Conservation (phyloP, 2,888 invertebrate species). For the Hypolimnas misippus region DNA sequence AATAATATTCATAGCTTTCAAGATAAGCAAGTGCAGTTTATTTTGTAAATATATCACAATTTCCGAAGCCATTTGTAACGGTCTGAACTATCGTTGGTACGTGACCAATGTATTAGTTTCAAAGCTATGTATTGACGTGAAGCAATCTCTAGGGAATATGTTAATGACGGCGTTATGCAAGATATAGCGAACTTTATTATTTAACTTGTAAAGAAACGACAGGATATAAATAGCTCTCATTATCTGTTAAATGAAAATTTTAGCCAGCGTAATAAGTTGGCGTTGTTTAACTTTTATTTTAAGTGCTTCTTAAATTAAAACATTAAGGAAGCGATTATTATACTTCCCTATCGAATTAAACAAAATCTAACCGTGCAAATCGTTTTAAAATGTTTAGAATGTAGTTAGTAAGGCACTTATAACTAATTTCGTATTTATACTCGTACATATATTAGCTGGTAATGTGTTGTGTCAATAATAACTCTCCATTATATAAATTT, state of each 20-base stretch:
- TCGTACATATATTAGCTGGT: too few relatives aligned
- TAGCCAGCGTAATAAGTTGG: slow-evolving; percentile 23
- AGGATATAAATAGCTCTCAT: slow-evolving; percentile 21
- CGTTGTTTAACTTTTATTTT: background rate
- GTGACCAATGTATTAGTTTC: slow-evolving; percentile 44
- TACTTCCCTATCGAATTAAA: background rate
- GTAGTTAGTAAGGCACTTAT: too few relatives aligned
- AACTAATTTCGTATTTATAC: too few relatives aligned
- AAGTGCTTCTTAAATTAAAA: slow-evolving; percentile 2
- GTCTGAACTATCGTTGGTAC: slow-evolving; percentile 9
- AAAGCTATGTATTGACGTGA: slow-evolving; percentile 42
- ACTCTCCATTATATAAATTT: too few relatives aligned
- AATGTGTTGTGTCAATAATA: too few relatives aligned
- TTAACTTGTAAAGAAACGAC: slow-evolving; percentile 15
- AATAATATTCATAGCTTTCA: slow-evolving; percentile 13
- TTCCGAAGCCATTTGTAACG: slow-evolving; percentile 29
- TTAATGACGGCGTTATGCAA: slow-evolving; percentile 22
- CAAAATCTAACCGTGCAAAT: background rate
- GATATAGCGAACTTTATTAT: background rate
- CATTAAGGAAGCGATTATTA: background rate
- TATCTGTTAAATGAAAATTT: slow-evolving; percentile 26
- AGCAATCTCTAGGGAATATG: slow-evolving; percentile 37
- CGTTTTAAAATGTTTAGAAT: background rate
- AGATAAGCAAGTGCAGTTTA: slow-evolving; percentile 23
- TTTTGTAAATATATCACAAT: slow-evolving; percentile 34